Conservation (phyloP, 2,113 vertebrate genomes). For the Peromyscus polionotus region DNA sequence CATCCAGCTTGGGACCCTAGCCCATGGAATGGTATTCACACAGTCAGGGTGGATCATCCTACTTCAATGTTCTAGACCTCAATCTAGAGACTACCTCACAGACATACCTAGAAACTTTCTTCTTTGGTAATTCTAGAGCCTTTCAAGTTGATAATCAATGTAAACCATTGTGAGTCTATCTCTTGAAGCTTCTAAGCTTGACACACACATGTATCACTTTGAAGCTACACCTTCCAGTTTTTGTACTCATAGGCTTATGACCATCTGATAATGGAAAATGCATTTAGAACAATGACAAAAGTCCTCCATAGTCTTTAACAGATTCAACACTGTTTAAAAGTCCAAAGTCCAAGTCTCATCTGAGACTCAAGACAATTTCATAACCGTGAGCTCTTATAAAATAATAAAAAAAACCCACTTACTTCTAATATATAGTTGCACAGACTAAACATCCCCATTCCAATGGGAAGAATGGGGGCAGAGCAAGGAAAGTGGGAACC, state of each 20-base stretch:
- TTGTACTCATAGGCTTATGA: neutral
- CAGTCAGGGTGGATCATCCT: too few species aligned
- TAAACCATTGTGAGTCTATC: neutral
- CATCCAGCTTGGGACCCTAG: neutral
- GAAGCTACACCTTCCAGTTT: neutral
- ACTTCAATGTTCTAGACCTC: neutral
- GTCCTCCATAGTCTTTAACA: neutral
- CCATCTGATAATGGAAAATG: neutral
- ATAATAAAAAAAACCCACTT: too few species aligned
- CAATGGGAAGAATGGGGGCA: neutral
- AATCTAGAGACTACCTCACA: neutral
- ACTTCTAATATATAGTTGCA: neutral
- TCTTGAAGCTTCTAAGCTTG: neutral
- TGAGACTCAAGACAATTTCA: neutral
- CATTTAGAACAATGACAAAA: neutral
- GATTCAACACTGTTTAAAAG: neutral
- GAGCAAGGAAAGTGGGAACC: neutral
- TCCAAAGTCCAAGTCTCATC: neutral
- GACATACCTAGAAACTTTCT: neutral
- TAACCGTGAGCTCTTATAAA: neutral
- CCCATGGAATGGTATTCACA: neutral
- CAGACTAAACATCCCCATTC: neutral
- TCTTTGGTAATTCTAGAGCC: neutral
- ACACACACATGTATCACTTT: neutral
- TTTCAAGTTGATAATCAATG: neutral